These are phyloP conservation scores for Euspilapteryx auroguttella DNA, from an alignment of 2,888 invertebrate genomes.

Conservation along the genomic window DNA sequence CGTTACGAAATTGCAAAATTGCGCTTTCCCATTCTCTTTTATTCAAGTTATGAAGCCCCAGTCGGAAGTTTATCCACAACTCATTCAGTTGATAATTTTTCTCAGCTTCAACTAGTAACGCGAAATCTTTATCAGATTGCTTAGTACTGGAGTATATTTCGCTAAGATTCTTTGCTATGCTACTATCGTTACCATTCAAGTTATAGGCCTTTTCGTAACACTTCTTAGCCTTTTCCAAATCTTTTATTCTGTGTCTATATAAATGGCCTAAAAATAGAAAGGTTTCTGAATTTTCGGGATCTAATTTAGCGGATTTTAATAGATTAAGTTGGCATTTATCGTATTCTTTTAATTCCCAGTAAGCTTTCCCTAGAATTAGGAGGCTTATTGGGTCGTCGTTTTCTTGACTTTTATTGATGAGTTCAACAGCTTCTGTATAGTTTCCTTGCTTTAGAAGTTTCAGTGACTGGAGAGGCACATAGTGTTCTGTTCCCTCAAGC, in stretches of 20 bases:
- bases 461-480: slow-evolving; percentile 47
- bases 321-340: slow-evolving; percentile 65
- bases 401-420: too few relatives aligned
- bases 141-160: slow-evolving; percentile 71
- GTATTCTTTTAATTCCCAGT: slow-evolving; percentile 61
- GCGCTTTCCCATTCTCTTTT: slow-evolving; percentile 74
- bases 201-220: slow-evolving; percentile 85
- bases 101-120: slow-evolving; percentile 54
- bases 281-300: slow-evolving; percentile 73
- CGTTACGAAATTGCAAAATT: slow-evolving; percentile 73
- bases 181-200: slow-evolving; percentile 67
- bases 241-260: slow-evolving; percentile 64
- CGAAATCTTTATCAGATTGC: slow-evolving; percentile 67
- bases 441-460: slow-evolving; percentile 46
- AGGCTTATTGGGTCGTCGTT: slow-evolving; percentile 49
- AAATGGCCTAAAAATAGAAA: slow-evolving; percentile 78
- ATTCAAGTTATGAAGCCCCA: slow-evolving; percentile 80
- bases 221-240: slow-evolving; percentile 74
- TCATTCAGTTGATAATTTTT: slow-evolving; percentile 49
- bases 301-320: slow-evolving; percentile 70
- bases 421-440: slow-evolving; percentile 56
- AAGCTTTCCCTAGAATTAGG: slow-evolving; percentile 62
- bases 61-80: slow-evolving; percentile 80
- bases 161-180: slow-evolving; percentile 74
- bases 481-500: slow-evolving; percentile 22